Evolutionary conservation across 2,113 vertebrate species (phyloP), one percentile per base, ranked within the genome.

Genomic region (Hemiprocne comata): DNA sequence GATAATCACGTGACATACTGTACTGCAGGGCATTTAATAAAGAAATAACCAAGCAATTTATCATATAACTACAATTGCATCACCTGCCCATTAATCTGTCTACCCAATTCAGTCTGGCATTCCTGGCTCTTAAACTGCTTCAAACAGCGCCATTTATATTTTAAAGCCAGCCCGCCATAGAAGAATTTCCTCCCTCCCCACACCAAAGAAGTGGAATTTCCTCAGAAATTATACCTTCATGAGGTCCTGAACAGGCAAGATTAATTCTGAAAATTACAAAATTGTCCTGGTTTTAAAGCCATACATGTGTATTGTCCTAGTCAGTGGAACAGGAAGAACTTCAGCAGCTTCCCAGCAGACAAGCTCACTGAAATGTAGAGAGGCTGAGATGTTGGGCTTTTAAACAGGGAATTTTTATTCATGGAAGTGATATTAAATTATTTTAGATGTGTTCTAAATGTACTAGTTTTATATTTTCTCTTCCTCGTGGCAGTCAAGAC

Each of bases 61-160:
- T 93, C 85, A 80, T 34, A n/a, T 11, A 85, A 31, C 58, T 66
- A 50, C 0, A 2, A 83, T 77, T 94, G 82, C 53, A 3, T 95
- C 91, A 93, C 34, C 69, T 77, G 53, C 75, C n/a, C 44, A 72
- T 96, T 94, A 95, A 91, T 94, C 90, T 28, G 9, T 74, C 61
- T 83, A 21, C 42, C 10, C 0, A 0, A 9, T 66, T 70, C 70
- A 83, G 54, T 90, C 67, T 93, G 72, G 55, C 55, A 80, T 95
- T 95, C 81, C 38, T 94, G 75, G 51, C 74, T 94, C 42, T 82
- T 85, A 91, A 89, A 74, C 60, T 77, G 53, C 60, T 93, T 93
- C 94, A 91, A 66, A 93, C 60, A 96, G 75, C 60, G 88, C 55
- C 75, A 81, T 91, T 94, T 92, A 90, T 90, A 94, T 84, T 96